Percentiles rank a stretch among this genome's conserved stretches.
Evolutionary conservation across 2,888 invertebrate species (phyloP).

Genomic region (Pristionchus entomophagus): DNA sequence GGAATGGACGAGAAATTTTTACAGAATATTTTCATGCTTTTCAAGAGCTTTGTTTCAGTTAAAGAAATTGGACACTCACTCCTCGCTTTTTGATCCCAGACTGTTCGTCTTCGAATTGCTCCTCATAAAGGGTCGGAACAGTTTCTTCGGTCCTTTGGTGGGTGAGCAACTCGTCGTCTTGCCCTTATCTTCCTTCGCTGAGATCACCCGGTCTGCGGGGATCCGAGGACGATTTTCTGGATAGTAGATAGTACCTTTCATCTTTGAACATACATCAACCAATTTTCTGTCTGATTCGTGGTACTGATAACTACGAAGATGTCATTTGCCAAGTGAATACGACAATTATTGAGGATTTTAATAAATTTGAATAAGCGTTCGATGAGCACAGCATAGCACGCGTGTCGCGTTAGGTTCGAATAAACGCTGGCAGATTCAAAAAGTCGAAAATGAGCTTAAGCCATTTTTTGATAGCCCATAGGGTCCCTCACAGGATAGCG

Average conservation of each 20-base stretch:
- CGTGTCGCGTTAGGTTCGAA: too few relatives aligned
- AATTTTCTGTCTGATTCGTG: too few relatives aligned
- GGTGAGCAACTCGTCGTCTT: slow-evolving; percentile 39
- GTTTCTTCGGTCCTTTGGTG: slow-evolving; percentile 29
- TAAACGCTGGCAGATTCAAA: too few relatives aligned
- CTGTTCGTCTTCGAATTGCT: slow-evolving; percentile 7
- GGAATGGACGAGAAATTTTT: too few relatives aligned
- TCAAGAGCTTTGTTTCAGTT: too few relatives aligned
- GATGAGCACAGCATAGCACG: too few relatives aligned
- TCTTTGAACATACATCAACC: background rate
- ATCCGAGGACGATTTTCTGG: slow-evolving; percentile 28
- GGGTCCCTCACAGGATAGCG: too few relatives aligned
- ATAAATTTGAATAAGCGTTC: too few relatives aligned
- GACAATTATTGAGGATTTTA: background rate
- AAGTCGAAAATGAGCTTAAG: too few relatives aligned
- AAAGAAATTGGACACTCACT: slow-evolving; percentile 8
- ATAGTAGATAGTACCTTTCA: background rate
- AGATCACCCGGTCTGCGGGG: background rate
- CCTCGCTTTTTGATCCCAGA: background rate
- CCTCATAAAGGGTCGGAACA: slow-evolving; percentile 28
- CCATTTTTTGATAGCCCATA: too few relatives aligned
- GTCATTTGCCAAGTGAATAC: too few relatives aligned
- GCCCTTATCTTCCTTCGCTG: background rate
- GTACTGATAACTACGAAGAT: too few relatives aligned
- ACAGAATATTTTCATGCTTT: background rate